These are phyloP conservation scores for Patella pellucida DNA, from an alignment of 2,888 invertebrate species.

Conservation along the genomic window DNA sequence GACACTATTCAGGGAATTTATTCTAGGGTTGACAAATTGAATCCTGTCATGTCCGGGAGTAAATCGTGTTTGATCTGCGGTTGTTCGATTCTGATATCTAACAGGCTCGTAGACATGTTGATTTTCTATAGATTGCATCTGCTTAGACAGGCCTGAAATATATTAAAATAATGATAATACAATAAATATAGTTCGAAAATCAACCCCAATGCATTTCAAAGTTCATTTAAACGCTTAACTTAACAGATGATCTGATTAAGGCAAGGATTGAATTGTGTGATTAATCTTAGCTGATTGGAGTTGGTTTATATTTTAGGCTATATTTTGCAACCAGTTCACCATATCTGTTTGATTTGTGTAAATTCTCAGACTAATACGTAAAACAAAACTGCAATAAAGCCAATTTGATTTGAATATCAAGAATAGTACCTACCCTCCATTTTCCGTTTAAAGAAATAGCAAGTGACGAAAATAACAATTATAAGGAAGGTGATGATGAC, in stretches of 20 bases:
- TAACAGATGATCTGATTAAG: too few relatives aligned
- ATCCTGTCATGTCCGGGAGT: background rate
- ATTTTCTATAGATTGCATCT: background rate
- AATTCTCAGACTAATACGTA: too few relatives aligned
- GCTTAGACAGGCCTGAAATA: background rate
- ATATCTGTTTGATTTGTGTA: too few relatives aligned
- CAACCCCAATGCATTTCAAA: too few relatives aligned
- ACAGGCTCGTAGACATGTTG: background rate
- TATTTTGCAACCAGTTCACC: too few relatives aligned
- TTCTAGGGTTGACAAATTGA: background rate
- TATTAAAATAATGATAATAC: background rate
- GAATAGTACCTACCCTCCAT: slow-evolving; percentile 33
- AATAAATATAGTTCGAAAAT: background rate
- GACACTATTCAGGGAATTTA: background rate
- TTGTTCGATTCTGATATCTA: background rate
- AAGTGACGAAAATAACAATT: slow-evolving; percentile 32
- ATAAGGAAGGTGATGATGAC: slow-evolving; percentile 41
- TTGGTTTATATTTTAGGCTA: too few relatives aligned
- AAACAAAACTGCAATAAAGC: too few relatives aligned
- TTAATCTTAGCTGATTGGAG: too few relatives aligned
- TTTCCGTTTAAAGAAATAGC: slow-evolving; percentile 37
- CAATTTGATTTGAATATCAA: too few relatives aligned
- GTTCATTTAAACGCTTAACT: too few relatives aligned
- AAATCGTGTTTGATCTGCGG: background rate
- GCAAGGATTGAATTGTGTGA: too few relatives aligned